Percentiles rank a stretch among this genome's conserved stretches.
phyloP scores from a whole-genome alignment of 1,140 invertebrate genomes.

The Lordiphosa clarofinis region DNA sequence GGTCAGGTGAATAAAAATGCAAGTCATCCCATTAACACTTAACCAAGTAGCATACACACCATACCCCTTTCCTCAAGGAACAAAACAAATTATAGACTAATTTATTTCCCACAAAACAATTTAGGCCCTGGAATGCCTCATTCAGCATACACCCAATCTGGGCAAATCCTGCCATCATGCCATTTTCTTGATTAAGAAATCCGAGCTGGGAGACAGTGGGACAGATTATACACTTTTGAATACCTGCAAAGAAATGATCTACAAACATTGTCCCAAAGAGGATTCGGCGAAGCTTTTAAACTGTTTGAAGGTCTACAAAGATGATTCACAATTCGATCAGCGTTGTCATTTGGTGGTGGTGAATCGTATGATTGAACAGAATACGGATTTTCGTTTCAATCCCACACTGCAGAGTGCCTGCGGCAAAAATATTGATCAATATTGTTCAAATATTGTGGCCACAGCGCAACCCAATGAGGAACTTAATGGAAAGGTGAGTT shows the following conservation, averaged over 20 bases:
- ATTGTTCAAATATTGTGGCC: constrained; percentile 82
- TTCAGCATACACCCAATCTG: constrained; percentile 85
- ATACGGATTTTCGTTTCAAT: constrained; percentile 95
- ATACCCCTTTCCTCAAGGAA: neutral
- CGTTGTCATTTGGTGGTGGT: constrained; percentile 92
- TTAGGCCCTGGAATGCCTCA: constrained; percentile 93
- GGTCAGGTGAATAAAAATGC: constrained; percentile 84
- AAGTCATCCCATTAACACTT: constrained; percentile 57
- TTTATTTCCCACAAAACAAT: constrained; percentile 10
- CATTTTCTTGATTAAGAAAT: constrained; percentile 91
- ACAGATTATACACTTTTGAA: constrained; percentile 92
- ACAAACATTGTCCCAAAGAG: constrained; percentile 87
- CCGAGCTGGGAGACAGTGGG: constrained; percentile 91
- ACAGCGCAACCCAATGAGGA: constrained; percentile 81
- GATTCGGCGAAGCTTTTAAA: constrained; percentile 86
- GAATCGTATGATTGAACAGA: constrained; percentile 94
- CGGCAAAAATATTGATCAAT: constrained; percentile 86
- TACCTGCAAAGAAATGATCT: constrained; percentile 91
- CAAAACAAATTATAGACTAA: neutral
- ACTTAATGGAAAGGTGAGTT: constrained; percentile 82
- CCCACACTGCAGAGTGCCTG: constrained; percentile 88
- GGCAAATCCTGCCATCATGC: constrained; percentile 87
- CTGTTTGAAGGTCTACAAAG: constrained; percentile 88
- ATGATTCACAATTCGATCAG: constrained; percentile 90
- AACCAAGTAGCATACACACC: constrained; percentile 8